Evolutionary conservation across 2,797 vertebrate genomes (phyloP), one percentile per base, ranked within the genome.

Genomic region (Oreonectes daqikongensis): DNA sequence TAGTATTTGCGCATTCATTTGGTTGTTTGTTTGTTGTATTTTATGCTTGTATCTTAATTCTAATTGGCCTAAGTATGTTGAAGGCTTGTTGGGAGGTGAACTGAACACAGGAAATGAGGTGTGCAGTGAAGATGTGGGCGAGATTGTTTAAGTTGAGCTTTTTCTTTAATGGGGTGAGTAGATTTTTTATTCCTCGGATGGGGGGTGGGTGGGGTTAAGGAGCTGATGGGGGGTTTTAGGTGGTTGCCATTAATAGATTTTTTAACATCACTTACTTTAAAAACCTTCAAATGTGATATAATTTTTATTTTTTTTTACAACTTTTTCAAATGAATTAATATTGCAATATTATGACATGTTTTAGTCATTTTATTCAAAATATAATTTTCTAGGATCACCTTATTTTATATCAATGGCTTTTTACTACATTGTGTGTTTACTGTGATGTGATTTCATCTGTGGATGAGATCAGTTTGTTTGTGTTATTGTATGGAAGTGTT

Each of bases 21-120:
- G 32, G 30, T 57, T 77, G 28, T 77, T 65, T 65, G 86, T 89
- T 87, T 79, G 78, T 67, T 73, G 35, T 72, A 68, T 50, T 57
- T 63, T 65, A 28, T 17, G 17, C 42, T 68, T 42, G 46, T 78
- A 24, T 72, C 46, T 20, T 68, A 60, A 60, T 48, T 72, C 48
- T 75, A 75, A 72, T 72, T 72, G 68, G 6, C 30, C 17, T 55
- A 55, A 71, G 32, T 66, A 20, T 32, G 10, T 65, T 38, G 6
- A 40, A 52, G 32, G 20, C 46, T 40, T 38, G n/a, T 72, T 15
- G 32, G 44, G 59, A 50, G 71, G 48, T 28, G 24, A 9, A 28
- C 5, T 60, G 26, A 30, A 18, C 14, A 18, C 28, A 38, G 59
- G 30, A 52, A 40, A 18, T 50, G 52, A 22, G n/a, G 52, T 55